phyloP scores from a whole-genome alignment of 1,140 invertebrate genomes.

The Eumeta japonica region DNA sequence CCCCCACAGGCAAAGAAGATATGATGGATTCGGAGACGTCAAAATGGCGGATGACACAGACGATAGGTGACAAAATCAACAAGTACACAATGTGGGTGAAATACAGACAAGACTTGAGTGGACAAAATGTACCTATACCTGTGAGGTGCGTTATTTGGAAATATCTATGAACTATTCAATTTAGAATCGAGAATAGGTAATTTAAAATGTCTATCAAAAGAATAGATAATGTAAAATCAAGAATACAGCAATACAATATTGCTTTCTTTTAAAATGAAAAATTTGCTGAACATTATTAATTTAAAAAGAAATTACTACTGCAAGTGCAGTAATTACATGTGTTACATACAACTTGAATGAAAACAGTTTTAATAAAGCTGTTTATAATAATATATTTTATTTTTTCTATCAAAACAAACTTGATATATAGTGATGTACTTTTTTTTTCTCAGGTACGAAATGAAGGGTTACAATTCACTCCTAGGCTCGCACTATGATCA shows the following conservation, averaged over 20 bases:
- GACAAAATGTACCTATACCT: constrained; percentile 48
- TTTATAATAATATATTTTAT: too few species aligned
- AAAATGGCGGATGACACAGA: constrained; percentile 71
- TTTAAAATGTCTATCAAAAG: too few species aligned
- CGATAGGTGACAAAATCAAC: constrained; percentile 76
- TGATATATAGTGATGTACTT: constrained; percentile 1
- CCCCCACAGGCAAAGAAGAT: constrained; percentile 65
- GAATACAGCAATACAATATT: too few species aligned
- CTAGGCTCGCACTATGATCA: constrained; percentile 95
- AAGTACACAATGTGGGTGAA: constrained; percentile 85
- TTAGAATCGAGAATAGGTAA: too few species aligned
- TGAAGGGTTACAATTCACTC: constrained; percentile 89
- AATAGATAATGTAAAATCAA: too few species aligned
- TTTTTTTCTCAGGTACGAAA: constrained; percentile 71
- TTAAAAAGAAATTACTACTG: too few species aligned
- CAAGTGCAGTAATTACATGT: too few species aligned
- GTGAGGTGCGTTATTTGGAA: constrained; percentile 40
- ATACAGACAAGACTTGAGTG: constrained; percentile 61
- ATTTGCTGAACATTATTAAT: too few species aligned
- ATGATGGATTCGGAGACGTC: constrained; percentile 67
- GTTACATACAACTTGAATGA: constrained; percentile 7
- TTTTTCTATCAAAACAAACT: not conserved
- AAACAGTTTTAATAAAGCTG: too few species aligned
- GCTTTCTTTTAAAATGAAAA: too few species aligned
- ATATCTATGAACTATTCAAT: too few species aligned